These are phyloP conservation scores for Acleris emargana DNA, from an alignment of 2,888 invertebrate species.

Conservation along the genomic window DNA sequence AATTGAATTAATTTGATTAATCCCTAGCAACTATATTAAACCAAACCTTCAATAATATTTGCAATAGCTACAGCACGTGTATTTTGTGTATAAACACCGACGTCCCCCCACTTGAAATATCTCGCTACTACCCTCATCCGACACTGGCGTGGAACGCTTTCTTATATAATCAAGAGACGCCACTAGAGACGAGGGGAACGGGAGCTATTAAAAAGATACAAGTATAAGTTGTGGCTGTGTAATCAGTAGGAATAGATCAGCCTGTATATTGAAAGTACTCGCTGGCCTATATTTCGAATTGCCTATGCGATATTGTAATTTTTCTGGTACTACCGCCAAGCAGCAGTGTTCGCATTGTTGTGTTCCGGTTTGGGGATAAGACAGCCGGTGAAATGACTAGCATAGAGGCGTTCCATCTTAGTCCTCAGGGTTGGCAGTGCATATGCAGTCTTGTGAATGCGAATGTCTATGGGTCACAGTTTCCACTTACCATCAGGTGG, in stretches of 20 bases:
- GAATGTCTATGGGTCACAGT: too few relatives aligned
- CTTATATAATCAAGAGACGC: conserved; percentile 66
- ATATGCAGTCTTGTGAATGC: too few relatives aligned
- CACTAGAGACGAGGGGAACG: conserved; percentile 5
- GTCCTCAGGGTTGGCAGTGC: too few relatives aligned
- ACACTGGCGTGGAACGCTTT: conserved; percentile 68
- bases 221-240: neutral
- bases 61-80: conserved; percentile 29
- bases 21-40: neutral
- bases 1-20: neutral
- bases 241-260: neutral
- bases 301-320: too few relatives aligned
- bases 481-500: too few relatives aligned
- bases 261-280: too few relatives aligned
- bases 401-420: too few relatives aligned
- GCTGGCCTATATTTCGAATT: too few relatives aligned
- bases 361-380: too few relatives aligned
- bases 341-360: too few relatives aligned
- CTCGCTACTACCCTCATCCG: conserved; percentile 54
- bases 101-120: conserved; percentile 52
- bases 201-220: conserved; percentile 2
- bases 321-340: too few relatives aligned
- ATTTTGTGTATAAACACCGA: conserved; percentile 58
- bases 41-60: neutral
- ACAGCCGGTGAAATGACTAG: too few relatives aligned